Base-by-base conservation (phyloP, 2,888 invertebrate genomes). In the Onthophagus sagittarius region DNA sequence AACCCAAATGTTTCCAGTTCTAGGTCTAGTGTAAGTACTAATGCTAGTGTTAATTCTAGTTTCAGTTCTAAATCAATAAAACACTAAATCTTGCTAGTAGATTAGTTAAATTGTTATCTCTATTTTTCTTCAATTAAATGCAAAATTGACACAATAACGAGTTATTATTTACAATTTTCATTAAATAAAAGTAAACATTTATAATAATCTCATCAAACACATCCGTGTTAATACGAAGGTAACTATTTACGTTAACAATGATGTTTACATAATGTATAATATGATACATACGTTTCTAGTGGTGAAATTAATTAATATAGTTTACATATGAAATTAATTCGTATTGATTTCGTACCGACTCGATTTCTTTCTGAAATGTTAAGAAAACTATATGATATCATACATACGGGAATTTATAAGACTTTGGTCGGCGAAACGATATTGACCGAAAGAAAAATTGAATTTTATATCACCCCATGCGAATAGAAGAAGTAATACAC, bases 401-500 rank as follows among this genome's bases (percentile, higher is more conserved):
- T 23, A 23, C 3, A 23, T 23, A 23, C 63, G 7, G 15, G 63
- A 15, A 15, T 7, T 2, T 63, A 63, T 63, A 6, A 6, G 14
- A 15, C 7, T 67, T 15, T 7, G 15, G 67, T 15, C 23, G 5
- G n/a, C n/a, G 23, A 4, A 15, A n/a, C n/a, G 67, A 15, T 67
- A 67, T 67, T 67, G 67, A 67, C 67, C 31, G 23, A 67, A 67
- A 62, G 7, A 23, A 62, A 62, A 71, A 62, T 71, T 71, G 71
- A 71, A 71, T 71, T 71, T 71, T 71, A 71, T 15, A 62, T 71
- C 62, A 62, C 62, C 31, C 62, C 13, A 15, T 9, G 62, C 31
- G 53, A 11, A 71, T 23, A 9, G 23, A 67, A 67, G 32, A 67
- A 31, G 71, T 62, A 71, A 71, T 71, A 71, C 15, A 77, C 64